Evolutionary conservation across 2,888 invertebrate genomes (phyloP), one percentile per base, ranked within the genome.

Genomic region (Drosophila lutescens): DNA sequence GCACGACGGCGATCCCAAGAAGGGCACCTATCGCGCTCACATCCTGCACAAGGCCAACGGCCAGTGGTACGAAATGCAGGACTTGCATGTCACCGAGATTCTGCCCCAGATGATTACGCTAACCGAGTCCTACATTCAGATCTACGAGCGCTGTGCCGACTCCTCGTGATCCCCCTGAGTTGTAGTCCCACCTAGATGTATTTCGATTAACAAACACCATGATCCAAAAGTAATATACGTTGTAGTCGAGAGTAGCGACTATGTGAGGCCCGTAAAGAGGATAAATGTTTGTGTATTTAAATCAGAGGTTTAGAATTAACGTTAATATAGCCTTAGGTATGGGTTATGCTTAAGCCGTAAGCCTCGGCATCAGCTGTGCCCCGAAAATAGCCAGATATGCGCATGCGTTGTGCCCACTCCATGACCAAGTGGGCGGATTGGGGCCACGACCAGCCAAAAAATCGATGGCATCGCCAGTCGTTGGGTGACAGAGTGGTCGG

Each of bases 31-130:
- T 92, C 94, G 98, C 69, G 97, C 97, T 0, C 99, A 99, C 91
- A 96, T 98, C 51, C 93, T 98, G 49, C 99, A 99, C 89, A 96
- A 96, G 91, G 95, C 96, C 3, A 96, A 96, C 8, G 96, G 96
- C 6, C 96, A 96, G 85, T 96, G 96, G 96, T 96, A 97, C 94
- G 92, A 98, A 95, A 93, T 98, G 97, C 98, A 98, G 93, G 99
- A 99, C 93, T 94, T 99, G 60, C 99, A 99, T 90, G 99, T 99
- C 0, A 98, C 97, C 8, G 98, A 98, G 92, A 99, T 99, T 89
- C 93, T 99, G 66, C 99, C 99, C 5, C 99, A 99, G 93, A 99
- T 99, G 99, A 99, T 99, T 71, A 99, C 99, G 0, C 93, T 99
- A 20, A 99, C 99, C 1, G 99, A 99, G 93, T 98, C 99, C 4